These are phyloP conservation scores for Cardinalis cardinalis DNA, from an alignment of 2,113 vertebrate species.

Conservation along the genomic window DNA sequence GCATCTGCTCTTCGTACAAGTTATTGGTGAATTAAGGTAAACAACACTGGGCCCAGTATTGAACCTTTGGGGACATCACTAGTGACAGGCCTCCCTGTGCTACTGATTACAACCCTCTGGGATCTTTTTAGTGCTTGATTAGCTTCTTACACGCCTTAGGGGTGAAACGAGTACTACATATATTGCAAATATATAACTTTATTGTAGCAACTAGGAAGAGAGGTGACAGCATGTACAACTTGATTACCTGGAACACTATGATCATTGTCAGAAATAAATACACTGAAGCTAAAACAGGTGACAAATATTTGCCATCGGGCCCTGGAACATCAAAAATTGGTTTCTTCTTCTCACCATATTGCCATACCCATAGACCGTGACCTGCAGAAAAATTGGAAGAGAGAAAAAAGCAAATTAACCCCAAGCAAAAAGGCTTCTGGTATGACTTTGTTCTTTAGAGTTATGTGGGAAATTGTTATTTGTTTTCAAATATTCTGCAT, in stretches of 20 bases:
- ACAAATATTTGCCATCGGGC: slow-evolving; percentile 84
- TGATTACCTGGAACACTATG: slow-evolving; percentile 93
- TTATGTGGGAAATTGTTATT: background rate
- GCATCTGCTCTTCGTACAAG: background rate
- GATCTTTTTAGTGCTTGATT: background rate
- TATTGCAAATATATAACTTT: background rate
- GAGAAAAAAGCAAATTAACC: background rate
- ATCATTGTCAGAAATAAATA: slow-evolving; percentile 97
- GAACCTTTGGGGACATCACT: background rate
- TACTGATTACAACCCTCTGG: background rate
- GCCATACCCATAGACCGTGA: slow-evolving; percentile 90
- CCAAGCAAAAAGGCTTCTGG: background rate
- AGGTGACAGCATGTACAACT: background rate
- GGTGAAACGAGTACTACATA: background rate
- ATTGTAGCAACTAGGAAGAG: background rate
- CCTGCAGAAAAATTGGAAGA: slow-evolving; percentile 70
- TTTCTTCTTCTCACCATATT: slow-evolving; percentile 84
- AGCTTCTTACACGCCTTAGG: background rate
- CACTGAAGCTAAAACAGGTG: slow-evolving; percentile 84
- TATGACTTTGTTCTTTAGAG: background rate
- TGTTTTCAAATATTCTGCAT: background rate
- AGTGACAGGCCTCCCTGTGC: background rate
- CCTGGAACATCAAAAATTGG: slow-evolving; percentile 89
- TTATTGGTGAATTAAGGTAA: background rate
- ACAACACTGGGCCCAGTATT: background rate